These are phyloP conservation scores for Calephelis virginiensis DNA, from an alignment of 1,140 invertebrate species.

Conservation along the genomic window DNA sequence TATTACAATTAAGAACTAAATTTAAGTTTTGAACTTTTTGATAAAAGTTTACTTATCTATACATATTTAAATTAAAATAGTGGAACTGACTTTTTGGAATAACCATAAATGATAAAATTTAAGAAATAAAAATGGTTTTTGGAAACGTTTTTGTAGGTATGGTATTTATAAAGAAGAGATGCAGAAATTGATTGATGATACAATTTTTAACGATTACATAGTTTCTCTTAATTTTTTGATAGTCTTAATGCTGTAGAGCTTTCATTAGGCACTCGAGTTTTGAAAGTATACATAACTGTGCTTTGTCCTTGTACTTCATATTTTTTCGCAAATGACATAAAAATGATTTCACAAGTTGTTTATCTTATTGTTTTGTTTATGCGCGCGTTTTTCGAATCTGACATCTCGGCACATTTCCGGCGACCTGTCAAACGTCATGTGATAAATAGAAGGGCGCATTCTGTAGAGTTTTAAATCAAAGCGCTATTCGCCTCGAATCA, in stretches of 20 bases:
- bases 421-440: slow-evolving; percentile 77
- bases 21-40: no score
- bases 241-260: no score
- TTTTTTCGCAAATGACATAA: background rate
- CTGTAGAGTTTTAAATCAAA: slow-evolving; percentile 74
- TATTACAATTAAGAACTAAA: no score
- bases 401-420: slow-evolving; percentile 68
- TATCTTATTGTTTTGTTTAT: slow-evolving; percentile 24
- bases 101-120: no score
- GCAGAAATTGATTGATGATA: background rate
- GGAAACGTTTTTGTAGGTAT: background rate
- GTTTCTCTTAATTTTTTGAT: no score
- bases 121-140: background rate
- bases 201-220: no score
- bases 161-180: background rate
- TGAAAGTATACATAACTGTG: background rate
- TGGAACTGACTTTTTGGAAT: no score
- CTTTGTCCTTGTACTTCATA: slow-evolving; percentile 13
- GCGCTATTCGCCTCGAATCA: slow-evolving; percentile 59
- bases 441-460: slow-evolving; percentile 77
- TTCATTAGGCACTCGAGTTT: no score
- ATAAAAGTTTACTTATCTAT: no score
- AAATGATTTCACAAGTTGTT: slow-evolving; percentile 5
- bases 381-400: slow-evolving; percentile 70
- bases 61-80: no score